These are phyloP conservation scores for Alloplasta piceator DNA, from an alignment of 2,888 invertebrate species.

Conservation along the genomic window DNA sequence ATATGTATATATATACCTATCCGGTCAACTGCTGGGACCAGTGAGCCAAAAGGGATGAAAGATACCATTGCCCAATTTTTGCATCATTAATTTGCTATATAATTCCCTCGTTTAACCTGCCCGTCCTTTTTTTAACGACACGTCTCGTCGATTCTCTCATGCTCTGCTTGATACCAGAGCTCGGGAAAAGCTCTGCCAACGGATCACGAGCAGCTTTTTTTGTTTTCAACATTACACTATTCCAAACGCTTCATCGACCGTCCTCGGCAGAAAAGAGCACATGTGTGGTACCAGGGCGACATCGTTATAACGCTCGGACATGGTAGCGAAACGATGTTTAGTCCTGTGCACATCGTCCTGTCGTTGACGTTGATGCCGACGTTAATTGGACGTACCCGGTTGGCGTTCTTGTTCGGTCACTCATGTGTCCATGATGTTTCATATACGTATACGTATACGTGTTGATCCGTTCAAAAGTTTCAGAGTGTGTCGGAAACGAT, in stretches of 20 bases:
- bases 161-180: background rate
- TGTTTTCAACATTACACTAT: constrained; percentile 16
- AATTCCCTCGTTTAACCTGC: constrained; percentile 4
- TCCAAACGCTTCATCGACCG: background rate
- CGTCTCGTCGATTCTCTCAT: background rate
- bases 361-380: constrained; percentile 61
- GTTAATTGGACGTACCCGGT: constrained; percentile 62
- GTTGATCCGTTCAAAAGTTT: constrained; percentile 24
- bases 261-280: constrained; percentile 29
- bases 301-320: constrained; percentile 56
- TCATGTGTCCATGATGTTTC: background rate
- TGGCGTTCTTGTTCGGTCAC: constrained; percentile 18
- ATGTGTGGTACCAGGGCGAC: background rate
- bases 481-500: constrained; percentile 14
- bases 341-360: constrained; percentile 56
- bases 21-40: constrained; percentile 8
- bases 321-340: constrained; percentile 55
- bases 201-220: background rate
- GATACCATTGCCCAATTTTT: background rate
- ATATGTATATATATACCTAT: constrained; percentile 9
- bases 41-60: background rate
- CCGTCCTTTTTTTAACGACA: background rate
- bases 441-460: background rate
- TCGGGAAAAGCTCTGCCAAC: background rate
- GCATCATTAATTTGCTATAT: constrained; percentile 5